These are phyloP conservation scores for Drosophila willistoni DNA, from an alignment of 1,140 invertebrate genomes.

Conservation along the genomic window DNA sequence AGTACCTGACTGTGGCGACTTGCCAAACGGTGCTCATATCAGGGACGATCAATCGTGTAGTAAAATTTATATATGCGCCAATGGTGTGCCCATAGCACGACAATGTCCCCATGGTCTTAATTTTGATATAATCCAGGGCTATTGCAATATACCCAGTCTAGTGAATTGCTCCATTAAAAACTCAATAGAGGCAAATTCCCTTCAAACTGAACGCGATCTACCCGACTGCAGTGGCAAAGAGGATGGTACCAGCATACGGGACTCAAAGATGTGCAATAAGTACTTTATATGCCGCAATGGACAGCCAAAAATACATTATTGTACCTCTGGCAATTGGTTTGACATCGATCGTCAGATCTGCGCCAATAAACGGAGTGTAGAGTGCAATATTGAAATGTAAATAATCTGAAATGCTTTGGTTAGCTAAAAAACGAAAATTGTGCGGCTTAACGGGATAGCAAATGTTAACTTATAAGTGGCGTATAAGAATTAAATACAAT, in stretches of 20 bases:
- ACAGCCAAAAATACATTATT: constrained; percentile 41
- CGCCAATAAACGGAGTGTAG: constrained; percentile 27
- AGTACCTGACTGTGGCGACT: constrained; percentile 27
- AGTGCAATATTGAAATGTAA: constrained; percentile 14
- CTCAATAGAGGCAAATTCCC: background rate
- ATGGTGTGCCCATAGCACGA: constrained; percentile 40
- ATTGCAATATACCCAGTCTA: constrained; percentile 43
- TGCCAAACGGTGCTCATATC: constrained; percentile 43
- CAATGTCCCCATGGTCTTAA: constrained; percentile 55
- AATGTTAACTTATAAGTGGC: constrained; percentile 15
- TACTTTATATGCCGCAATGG: constrained; percentile 49
- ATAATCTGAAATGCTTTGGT: background rate
- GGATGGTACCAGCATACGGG: constrained; percentile 28
- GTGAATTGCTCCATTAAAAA: constrained; percentile 41
- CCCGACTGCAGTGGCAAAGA: constrained; percentile 32
- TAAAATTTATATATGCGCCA: constrained; percentile 56
- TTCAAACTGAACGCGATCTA: no score
- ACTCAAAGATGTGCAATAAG: constrained; percentile 47
- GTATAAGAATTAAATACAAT: constrained; percentile 21
- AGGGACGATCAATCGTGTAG: constrained; percentile 46
- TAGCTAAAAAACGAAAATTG: background rate
- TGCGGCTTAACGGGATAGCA: background rate
- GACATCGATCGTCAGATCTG: constrained; percentile 40
- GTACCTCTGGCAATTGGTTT: constrained; percentile 51
- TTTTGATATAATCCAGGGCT: constrained; percentile 38